A percentile compares a stretch with the other conserved stretches of the same genome.
phyloP scores from a whole-genome alignment of 2,888 invertebrate species.

The Endomychus coccineus region DNA sequence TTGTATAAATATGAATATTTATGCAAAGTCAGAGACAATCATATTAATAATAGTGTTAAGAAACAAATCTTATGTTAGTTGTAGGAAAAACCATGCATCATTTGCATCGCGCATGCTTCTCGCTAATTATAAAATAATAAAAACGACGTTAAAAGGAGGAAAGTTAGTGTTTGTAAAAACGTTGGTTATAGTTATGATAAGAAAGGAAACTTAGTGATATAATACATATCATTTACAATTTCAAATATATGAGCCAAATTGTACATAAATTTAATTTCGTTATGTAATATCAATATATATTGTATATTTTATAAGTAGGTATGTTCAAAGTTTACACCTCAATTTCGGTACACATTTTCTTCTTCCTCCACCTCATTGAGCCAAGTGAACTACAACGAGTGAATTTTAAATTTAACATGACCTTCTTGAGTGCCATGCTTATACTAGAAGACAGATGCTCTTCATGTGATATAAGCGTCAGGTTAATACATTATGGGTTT shows the following conservation, averaged over 20 bases:
- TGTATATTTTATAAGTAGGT: too few species aligned
- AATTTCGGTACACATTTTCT: too few species aligned
- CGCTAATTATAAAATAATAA: slow-evolving; percentile 4
- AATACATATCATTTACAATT: slow-evolving; percentile 30
- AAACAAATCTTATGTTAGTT: slow-evolving; percentile 40
- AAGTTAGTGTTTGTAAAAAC: slow-evolving; percentile 14
- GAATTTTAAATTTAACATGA: too few species aligned
- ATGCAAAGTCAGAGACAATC: slow-evolving; percentile 43
- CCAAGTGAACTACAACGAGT: too few species aligned
- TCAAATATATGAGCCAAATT: slow-evolving; percentile 33
- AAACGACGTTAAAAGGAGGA: background rate
- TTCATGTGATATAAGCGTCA: too few species aligned
- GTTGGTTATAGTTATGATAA: slow-evolving; percentile 14
- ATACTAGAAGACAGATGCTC: too few species aligned
- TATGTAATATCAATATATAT: too few species aligned
- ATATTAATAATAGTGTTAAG: slow-evolving; percentile 33
- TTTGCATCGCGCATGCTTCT: slow-evolving; percentile 31
- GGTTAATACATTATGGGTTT: too few species aligned
- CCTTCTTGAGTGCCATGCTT: too few species aligned
- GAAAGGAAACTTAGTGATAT: too few species aligned
- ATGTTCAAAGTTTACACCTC: too few species aligned
- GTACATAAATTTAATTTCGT: slow-evolving; percentile 33
- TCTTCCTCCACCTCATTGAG: too few species aligned
- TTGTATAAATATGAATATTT: slow-evolving; percentile 37
- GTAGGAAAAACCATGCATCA: slow-evolving; percentile 32